These are phyloP conservation scores for Meteorus sp. DNA, from an alignment of 1,140 invertebrate genomes.

Conservation along the genomic window DNA sequence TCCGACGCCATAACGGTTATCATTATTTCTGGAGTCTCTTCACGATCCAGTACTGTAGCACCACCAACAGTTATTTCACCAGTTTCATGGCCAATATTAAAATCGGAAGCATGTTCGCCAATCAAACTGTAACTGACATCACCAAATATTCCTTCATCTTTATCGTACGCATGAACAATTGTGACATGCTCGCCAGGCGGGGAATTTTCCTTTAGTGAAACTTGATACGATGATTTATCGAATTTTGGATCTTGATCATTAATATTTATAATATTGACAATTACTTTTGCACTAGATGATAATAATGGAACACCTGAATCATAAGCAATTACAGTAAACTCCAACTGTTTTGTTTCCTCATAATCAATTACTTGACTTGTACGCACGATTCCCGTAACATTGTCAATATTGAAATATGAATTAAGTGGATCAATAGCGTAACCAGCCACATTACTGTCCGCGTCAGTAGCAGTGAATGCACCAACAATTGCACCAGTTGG, in stretches of 20 bases:
- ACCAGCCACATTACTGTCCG: constrained; percentile 78
- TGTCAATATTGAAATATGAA: constrained; percentile 78
- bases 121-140: constrained; percentile 75
- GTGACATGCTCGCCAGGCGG: constrained; percentile 69
- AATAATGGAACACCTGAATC: constrained; percentile 84
- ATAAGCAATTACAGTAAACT: constrained; percentile 78
- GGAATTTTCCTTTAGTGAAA: constrained; percentile 75
- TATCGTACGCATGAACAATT: constrained; percentile 72
- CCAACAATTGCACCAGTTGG: constrained; percentile 78
- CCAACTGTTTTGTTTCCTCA: constrained; percentile 73
- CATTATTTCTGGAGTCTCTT: constrained; percentile 69
- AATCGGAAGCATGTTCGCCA: constrained; percentile 72
- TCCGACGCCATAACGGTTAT: constrained; percentile 81
- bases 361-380: constrained; percentile 81
- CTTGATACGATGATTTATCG: constrained; percentile 68
- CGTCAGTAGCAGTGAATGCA: constrained; percentile 79
- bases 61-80: constrained; percentile 79
- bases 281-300: constrained; percentile 73
- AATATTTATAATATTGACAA: constrained; percentile 78
- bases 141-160: constrained; percentile 74
- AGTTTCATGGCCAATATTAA: constrained; percentile 70
- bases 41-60: constrained; percentile 77
- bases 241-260: constrained; percentile 88
- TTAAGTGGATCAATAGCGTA: constrained; percentile 73
- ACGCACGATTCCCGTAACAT: constrained; percentile 77